Conservation (phyloP, 1,140 invertebrate genomes). For the Trinorchestia longiramus region DNA sequence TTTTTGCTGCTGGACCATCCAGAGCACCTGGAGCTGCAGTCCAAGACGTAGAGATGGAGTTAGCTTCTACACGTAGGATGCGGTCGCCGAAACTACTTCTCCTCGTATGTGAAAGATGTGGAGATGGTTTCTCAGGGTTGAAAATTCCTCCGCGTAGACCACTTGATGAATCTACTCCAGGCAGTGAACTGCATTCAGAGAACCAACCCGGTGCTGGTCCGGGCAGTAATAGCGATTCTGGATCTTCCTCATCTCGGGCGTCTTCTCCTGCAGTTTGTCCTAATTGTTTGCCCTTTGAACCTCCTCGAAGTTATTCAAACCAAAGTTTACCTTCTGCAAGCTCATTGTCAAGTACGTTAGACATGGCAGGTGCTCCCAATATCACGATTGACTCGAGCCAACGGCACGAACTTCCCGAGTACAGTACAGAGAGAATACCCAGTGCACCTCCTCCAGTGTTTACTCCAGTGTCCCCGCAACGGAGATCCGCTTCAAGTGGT, state of each 20-base stretch:
- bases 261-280: not conserved
- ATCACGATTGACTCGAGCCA: not conserved
- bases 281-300: not conserved
- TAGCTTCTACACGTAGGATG: not conserved
- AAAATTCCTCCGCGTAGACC: not conserved
- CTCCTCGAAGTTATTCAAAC: not conserved
- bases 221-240: not conserved
- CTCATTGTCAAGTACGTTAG: not conserved
- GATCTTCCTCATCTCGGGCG: constrained; percentile 1
- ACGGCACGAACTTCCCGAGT: not conserved
- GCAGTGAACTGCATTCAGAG: not conserved
- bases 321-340: not conserved
- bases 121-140: not conserved
- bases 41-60: not conserved
- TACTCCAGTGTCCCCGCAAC: not conserved
- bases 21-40: not conserved
- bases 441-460: constrained; percentile 1
- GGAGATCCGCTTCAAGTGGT: not conserved
- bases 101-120: not conserved
- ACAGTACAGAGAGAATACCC: not conserved
- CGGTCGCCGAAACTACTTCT: not conserved
- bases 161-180: not conserved
- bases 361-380: not conserved
- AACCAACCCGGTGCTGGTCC: not conserved
- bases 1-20: not conserved